Percentiles rank a stretch among this genome's conserved stretches.
Conservation (phyloP, 2,888 invertebrate genomes). For the Stenolophus ochropezus region DNA sequence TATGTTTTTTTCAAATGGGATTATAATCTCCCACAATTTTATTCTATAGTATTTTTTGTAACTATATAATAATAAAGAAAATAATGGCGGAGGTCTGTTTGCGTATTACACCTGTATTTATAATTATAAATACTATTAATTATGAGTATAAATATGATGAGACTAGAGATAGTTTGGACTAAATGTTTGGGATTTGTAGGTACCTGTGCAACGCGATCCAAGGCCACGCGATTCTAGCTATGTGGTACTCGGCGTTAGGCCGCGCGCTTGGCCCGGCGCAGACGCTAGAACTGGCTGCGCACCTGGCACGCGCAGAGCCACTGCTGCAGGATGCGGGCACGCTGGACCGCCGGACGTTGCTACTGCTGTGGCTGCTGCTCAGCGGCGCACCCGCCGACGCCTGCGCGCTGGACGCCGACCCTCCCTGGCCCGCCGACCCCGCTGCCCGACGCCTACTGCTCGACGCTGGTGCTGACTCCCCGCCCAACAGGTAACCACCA, state of each 20-base stretch:
- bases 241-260: constrained; percentile 86
- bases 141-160: no score
- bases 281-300: constrained; percentile 84
- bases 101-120: no score
- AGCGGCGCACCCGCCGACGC: not conserved
- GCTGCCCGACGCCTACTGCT: not conserved
- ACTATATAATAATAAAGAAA: no score
- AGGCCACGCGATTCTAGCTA: constrained; percentile 91
- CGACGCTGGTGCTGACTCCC: not conserved
- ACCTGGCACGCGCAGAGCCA: constrained; percentile 81
- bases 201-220: constrained; percentile 91
- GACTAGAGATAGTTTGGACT: no score
- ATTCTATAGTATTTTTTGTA: no score
- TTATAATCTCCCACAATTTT: no score
- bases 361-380: not conserved
- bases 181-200: no score
- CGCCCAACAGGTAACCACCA: no score
- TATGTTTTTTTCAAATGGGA: no score
- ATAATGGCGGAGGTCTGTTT: no score
- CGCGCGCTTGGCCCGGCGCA: constrained; percentile 82
- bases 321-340: constrained; percentile 70
- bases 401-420: not conserved
- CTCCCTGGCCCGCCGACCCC: not conserved
- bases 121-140: no score
- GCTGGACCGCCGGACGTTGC: not conserved